Percentiles rank a stretch among this genome's conserved stretches.
These are phyloP conservation scores for Origma solitaria DNA, from an alignment of 2,113 vertebrate species.

Conservation along the genomic window DNA sequence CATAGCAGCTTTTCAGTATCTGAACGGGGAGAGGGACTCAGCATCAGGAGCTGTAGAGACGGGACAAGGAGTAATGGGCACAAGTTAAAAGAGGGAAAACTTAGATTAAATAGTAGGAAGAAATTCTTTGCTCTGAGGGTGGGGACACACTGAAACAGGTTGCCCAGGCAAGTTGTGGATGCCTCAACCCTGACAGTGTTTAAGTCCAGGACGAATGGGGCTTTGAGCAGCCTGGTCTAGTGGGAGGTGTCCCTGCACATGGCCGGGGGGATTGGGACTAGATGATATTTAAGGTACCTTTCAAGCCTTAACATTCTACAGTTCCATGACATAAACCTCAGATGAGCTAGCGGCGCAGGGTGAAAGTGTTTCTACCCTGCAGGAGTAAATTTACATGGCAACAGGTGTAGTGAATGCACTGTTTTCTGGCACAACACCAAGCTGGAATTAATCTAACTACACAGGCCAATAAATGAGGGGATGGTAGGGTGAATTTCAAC, in stretches of 20 bases:
- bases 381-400: background rate
- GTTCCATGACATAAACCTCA: background rate
- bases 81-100: background rate
- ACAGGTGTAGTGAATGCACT: background rate
- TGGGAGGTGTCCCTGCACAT: background rate
- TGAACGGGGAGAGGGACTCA: background rate
- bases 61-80: background rate
- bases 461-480: background rate
- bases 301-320: background rate
- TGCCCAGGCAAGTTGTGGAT: background rate
- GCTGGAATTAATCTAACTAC: background rate
- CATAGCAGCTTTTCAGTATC: background rate
- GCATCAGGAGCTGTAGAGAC: background rate
- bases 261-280: no score
- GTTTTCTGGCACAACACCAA: background rate
- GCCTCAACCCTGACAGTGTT: background rate
- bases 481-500: background rate
- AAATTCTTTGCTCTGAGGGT: background rate
- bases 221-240: background rate
- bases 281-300: background rate
- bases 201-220: background rate
- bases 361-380: background rate
- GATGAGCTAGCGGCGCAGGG: background rate
- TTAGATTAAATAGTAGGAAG: background rate
- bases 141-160: background rate